These are phyloP conservation scores for Prosapia bicincta DNA, from an alignment of 2,888 invertebrate species.

Conservation along the genomic window DNA sequence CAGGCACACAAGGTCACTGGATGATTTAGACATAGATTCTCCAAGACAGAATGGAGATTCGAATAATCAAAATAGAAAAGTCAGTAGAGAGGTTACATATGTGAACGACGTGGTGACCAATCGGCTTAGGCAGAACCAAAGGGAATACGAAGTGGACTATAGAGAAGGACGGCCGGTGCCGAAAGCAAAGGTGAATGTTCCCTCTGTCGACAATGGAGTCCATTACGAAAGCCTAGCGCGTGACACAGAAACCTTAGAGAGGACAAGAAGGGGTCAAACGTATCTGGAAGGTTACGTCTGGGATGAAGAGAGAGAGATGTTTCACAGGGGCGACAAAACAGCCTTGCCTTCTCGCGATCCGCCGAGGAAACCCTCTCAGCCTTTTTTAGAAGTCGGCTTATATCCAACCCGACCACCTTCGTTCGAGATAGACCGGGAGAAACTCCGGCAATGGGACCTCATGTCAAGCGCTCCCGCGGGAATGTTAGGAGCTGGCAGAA, in stretches of 20 bases:
- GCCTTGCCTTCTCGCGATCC: conserved; percentile 23
- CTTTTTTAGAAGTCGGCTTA: conserved; percentile 52
- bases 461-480: conserved; percentile 74
- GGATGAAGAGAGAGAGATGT: conserved; percentile 47
- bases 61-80: conserved; percentile 43
- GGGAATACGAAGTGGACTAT: conserved; percentile 42
- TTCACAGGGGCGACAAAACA: conserved; percentile 38
- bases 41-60: conserved; percentile 3
- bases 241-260: conserved; percentile 53
- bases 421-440: conserved; percentile 73
- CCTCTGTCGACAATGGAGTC: conserved; percentile 49
- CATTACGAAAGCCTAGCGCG: conserved; percentile 56
- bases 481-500: conserved; percentile 33
- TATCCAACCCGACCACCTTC: conserved; percentile 44
- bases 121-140: conserved; percentile 24
- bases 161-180: conserved; percentile 45
- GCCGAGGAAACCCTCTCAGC: conserved; percentile 32
- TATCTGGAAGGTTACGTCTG: conserved; percentile 45
- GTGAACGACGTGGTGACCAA: conserved; percentile 58
- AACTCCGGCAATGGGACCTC: conserved; percentile 82
- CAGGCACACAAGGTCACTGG: conserved; percentile 77
- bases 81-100: conserved; percentile 71
- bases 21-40: conserved; percentile 61
- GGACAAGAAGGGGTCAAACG: conserved; percentile 40
- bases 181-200: conserved; percentile 38